Conservation (phyloP, 2,113 vertebrate species). For the Choloepus hoffmanni region DNA sequence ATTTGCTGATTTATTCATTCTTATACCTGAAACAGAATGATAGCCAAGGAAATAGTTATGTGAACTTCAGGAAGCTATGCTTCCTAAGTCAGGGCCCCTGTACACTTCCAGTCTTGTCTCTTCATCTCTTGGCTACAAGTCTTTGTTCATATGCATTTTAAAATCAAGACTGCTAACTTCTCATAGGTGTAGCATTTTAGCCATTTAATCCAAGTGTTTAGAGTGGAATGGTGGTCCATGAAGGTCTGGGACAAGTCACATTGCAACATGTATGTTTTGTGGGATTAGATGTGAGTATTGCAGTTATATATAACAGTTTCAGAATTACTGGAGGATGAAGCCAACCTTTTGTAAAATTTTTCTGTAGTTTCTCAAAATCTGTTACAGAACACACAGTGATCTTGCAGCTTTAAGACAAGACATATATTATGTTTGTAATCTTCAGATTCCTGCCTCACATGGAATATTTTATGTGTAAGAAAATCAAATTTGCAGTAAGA, state of each 20-base stretch:
- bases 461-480: neutral
- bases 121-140: neutral
- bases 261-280: neutral
- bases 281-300: neutral
- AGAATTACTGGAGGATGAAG: neutral
- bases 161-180: neutral
- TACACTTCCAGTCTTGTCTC: neutral
- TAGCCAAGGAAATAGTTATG: conserved; percentile 1
- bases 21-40: conserved; percentile 37
- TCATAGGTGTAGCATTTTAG: neutral
- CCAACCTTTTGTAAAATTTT: neutral
- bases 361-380: neutral
- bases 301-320: neutral
- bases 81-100: neutral
- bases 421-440: conserved; percentile 25
- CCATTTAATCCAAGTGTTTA: neutral
- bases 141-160: neutral
- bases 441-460: neutral
- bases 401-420: neutral
- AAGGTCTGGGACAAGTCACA: neutral
- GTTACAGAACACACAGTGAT: neutral
- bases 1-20: neutral
- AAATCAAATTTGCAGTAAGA: neutral
- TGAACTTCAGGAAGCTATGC: neutral
- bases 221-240: neutral